Evolutionary conservation across 2,113 vertebrate species (phyloP).

Genomic region (Colossoma macropomum): DNA sequence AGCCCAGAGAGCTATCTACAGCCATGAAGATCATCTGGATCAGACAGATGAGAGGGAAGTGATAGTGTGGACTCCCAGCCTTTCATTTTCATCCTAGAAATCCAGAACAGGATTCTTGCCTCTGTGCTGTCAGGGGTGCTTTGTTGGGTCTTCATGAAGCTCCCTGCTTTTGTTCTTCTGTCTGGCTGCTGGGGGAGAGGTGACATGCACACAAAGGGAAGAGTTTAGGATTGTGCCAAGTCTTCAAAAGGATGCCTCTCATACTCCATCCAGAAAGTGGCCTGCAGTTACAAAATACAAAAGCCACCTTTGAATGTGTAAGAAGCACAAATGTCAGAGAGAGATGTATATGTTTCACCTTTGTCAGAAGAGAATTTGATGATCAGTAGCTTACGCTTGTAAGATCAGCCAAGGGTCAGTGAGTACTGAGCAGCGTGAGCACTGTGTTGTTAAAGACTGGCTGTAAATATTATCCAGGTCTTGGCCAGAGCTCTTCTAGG

Average conservation of each 20-base stretch:
- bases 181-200: conserved; percentile 16
- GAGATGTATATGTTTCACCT: conserved; percentile 49
- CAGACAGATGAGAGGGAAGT: background rate
- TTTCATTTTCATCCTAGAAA: conserved; percentile 1
- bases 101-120: background rate
- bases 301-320: conserved; percentile 47
- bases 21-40: too few species aligned
- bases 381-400: background rate
- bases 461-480: background rate
- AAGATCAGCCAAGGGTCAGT: background rate
- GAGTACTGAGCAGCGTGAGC: background rate
- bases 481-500: background rate
- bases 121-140: conserved; percentile 8
- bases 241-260: conserved; percentile 11
- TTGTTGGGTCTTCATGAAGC: conserved; percentile 25
- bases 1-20: too few species aligned
- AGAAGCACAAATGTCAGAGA: conserved; percentile 43
- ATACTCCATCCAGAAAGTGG: conserved; percentile 20
- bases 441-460: background rate
- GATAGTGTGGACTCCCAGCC: background rate
- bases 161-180: conserved; percentile 50
- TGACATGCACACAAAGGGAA: conserved; percentile 51
- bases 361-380: background rate
- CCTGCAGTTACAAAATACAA: conserved; percentile 38
- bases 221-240: conserved; percentile 49